Base-by-base conservation (phyloP, 2,888 invertebrate species). In the Nomada fabriciana region DNA sequence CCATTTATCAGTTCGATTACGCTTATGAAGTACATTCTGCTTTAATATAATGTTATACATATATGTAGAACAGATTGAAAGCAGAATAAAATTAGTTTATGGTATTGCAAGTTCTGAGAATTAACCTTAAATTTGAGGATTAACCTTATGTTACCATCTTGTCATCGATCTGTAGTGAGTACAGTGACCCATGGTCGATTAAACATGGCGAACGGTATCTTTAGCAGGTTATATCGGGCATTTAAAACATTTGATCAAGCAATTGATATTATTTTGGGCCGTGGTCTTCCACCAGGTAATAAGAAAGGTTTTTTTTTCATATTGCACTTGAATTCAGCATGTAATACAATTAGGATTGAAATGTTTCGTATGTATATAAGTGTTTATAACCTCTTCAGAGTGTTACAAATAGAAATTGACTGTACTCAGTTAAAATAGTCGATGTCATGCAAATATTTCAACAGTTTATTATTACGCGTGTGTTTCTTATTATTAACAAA, bases 261-360 rank as follows among this genome's bases (percentile, higher is more conserved):
- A 57, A 84, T 94, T 74, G 81, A 87, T 61, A 81, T 89, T 79
- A 83, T 93, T 43, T 92, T 95, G 50, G 91, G 93, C 2, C 93
- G 92, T 63, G 91, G 94, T 82, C 94, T 94, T 89, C 94, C 94
- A 52, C 95, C 95, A 93, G 95, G 95, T 95, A 92, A 89, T 69
- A 67, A 60, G 7, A 23, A 61, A 15, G 1, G 10, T 18, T 15
- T 18, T 15, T 18, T 13, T 20, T 60, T 18, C 23, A 13, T 57
- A 52, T 61, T 36, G 11, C 5, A 25, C 1, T 64, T 53, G 50
- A 7, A 29, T 1, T n/a, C 18, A 15, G 7, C 25, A 15, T 65
- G 36, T 50, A 52, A 18, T 2, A 59, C 25, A 53, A 47, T 25
- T 0, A 52, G 13, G 10, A 18, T 42, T 11, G 11, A 20, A 1